A percentile compares a stretch with the other conserved stretches of the same genome.
Evolutionary conservation across 1,140 invertebrate genomes (phyloP).

Genomic region (Nomia melanderi): DNA sequence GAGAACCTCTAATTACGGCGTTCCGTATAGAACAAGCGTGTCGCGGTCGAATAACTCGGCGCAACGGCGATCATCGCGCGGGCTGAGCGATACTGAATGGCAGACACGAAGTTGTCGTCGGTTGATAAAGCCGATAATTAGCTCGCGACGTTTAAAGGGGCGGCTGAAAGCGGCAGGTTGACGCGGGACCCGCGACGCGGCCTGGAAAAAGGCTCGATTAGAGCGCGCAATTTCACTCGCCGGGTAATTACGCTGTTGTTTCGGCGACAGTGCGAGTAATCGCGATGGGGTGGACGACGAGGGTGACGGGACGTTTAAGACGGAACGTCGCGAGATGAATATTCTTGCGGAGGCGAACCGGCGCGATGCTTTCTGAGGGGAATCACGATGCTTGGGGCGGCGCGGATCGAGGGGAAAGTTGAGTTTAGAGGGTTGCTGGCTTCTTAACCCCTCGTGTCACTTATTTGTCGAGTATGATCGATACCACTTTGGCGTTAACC

Average conservation of each 20-base stretch:
- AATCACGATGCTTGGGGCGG: too few relatives aligned
- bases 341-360: background rate
- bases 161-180: background rate
- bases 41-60: too few relatives aligned
- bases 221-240: background rate
- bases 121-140: background rate
- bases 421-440: too few relatives aligned
- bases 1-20: too few relatives aligned
- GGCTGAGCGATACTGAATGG: background rate
- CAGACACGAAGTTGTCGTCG: background rate
- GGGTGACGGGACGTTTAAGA: background rate
- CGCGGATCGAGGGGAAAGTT: background rate
- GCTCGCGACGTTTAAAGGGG: background rate
- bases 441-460: too few relatives aligned
- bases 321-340: background rate
- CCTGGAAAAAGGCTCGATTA: background rate
- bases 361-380: too few relatives aligned
- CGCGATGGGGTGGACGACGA: background rate
- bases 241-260: background rate
- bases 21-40: too few relatives aligned
- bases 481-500: too few relatives aligned
- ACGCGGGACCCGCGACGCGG: background rate
- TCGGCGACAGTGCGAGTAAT: background rate
- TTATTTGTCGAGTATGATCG: too few relatives aligned
- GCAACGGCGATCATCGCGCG: background rate